Percentiles rank a stretch among this genome's conserved stretches.
These are phyloP conservation scores for Thymelicus sylvestris DNA, from an alignment of 2,888 invertebrate species.

Conservation along the genomic window DNA sequence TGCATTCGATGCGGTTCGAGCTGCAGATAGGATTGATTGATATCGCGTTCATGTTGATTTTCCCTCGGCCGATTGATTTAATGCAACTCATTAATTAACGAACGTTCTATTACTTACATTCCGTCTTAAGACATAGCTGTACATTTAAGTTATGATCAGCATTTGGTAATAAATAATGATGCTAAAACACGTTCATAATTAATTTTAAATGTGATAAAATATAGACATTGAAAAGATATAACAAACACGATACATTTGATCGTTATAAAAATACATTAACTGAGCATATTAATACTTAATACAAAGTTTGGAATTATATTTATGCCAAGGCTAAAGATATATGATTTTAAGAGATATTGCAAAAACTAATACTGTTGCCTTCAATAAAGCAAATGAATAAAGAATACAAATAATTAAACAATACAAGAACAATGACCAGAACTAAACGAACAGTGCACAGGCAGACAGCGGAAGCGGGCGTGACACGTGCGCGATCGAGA, in stretches of 20 bases:
- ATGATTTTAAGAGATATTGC: too few species aligned
- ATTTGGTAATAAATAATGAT: neutral
- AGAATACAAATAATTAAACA: neutral
- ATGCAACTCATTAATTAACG: constrained; percentile 9
- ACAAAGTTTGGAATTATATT: too few species aligned
- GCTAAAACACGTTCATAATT: too few species aligned
- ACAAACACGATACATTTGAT: too few species aligned
- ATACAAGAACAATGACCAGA: constrained; percentile 2
- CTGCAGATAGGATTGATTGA: constrained; percentile 34
- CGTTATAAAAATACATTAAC: too few species aligned
- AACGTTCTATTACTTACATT: neutral
- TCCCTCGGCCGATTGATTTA: constrained; percentile 21
- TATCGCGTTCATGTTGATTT: constrained; percentile 30
- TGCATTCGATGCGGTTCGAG: constrained; percentile 34
- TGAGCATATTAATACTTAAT: too few species aligned
- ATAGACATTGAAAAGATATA: too few species aligned
- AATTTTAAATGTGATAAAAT: too few species aligned
- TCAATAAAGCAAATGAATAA: neutral
- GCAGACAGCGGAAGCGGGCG: constrained; percentile 23
- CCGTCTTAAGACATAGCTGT: neutral
- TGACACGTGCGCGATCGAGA: constrained; percentile 25
- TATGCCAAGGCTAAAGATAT: too few species aligned
- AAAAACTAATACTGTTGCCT: neutral
- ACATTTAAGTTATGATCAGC: neutral
- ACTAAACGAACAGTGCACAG: neutral